phyloP scores from a whole-genome alignment of 2,113 vertebrate species.

The Bagarius yarrelli region DNA sequence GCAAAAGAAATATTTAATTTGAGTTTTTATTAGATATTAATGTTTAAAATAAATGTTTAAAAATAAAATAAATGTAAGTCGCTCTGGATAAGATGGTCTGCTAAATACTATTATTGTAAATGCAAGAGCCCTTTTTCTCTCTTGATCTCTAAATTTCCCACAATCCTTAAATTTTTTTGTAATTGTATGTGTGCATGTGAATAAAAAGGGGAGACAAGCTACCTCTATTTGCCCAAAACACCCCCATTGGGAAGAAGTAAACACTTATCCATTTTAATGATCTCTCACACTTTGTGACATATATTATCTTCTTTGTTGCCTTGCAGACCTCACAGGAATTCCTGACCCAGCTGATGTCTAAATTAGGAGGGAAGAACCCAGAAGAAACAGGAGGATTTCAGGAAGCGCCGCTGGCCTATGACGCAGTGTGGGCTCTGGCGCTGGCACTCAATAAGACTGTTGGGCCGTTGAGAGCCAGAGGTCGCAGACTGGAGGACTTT shows the following conservation, averaged over 20 bases:
- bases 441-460: constrained; percentile 93
- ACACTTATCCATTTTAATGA: not conserved
- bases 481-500: constrained; percentile 86
- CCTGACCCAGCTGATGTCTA: constrained; percentile 82
- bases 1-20: no score
- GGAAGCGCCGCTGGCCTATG: constrained; percentile 90
- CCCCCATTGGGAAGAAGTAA: constrained; percentile 19
- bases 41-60: no score
- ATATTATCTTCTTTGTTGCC: constrained; percentile 6
- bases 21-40: no score
- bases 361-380: constrained; percentile 83
- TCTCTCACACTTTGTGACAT: not conserved
- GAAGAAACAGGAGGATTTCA: constrained; percentile 93
- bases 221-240: constrained; percentile 13
- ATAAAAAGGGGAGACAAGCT: constrained; percentile 27
- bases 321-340: constrained; percentile 91
- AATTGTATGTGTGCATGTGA: not conserved
- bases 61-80: no score
- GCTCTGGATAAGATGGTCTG: no score
- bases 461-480: constrained; percentile 79
- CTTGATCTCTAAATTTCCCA: not conserved
- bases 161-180: not conserved
- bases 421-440: constrained; percentile 92
- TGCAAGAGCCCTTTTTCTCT: not conserved
- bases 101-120: not conserved